A percentile compares a stretch with the other conserved stretches of the same genome.
These are phyloP conservation scores for Cataglyphis hispanica DNA, from an alignment of 1,140 invertebrate genomes.

Conservation along the genomic window DNA sequence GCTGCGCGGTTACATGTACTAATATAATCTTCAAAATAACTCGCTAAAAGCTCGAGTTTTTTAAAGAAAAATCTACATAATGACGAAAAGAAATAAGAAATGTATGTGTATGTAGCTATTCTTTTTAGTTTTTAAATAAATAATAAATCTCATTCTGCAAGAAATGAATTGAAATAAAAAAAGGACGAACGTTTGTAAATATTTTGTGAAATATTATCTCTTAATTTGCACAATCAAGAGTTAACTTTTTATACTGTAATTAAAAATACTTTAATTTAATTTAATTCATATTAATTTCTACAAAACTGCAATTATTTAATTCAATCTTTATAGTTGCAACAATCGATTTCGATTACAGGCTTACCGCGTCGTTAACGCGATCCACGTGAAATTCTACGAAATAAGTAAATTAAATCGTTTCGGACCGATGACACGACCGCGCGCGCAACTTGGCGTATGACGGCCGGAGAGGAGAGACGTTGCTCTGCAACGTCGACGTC, in stretches of 20 bases:
- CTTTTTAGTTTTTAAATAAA: constrained; percentile 16
- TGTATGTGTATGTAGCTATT: background rate
- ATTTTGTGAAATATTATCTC: background rate
- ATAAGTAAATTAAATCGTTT: constrained; percentile 71
- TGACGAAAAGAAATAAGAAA: constrained; percentile 7
- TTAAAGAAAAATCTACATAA: background rate
- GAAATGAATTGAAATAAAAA: background rate
- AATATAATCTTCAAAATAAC: background rate
- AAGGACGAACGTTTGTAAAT: background rate
- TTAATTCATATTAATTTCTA: constrained; percentile 18
- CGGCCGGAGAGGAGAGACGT: background rate
- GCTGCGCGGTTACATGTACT: background rate
- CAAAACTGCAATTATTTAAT: background rate
- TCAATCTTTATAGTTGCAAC: background rate
- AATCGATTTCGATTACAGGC: background rate
- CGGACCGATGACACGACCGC: constrained; percentile 32
- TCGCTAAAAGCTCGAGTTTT: constrained; percentile 1
- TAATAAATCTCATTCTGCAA: background rate
- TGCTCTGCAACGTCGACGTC: constrained; percentile 70
- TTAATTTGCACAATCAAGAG: background rate
- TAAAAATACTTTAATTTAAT: background rate
- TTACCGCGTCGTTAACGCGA: constrained; percentile 51
- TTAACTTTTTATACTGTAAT: background rate
- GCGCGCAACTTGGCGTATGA: constrained; percentile 1
- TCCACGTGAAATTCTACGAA: constrained; percentile 50